Conservation (phyloP, 2,797 vertebrate genomes). For the Coregonus ussuriensis region DNA sequence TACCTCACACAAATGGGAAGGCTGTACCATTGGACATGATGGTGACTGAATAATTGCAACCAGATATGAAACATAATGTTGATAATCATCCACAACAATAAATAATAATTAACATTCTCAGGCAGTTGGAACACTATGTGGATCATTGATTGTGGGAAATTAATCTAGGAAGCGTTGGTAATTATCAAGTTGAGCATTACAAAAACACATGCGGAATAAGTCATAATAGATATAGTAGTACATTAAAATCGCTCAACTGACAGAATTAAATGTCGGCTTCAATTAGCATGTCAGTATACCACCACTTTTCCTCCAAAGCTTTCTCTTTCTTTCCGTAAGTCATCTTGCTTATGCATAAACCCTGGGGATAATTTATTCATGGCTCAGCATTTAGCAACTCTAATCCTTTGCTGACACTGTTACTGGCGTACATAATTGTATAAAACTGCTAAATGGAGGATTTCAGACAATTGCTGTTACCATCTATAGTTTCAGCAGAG, state of each 20-base stretch:
- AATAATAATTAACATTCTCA: neutral
- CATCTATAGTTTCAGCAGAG: too few species aligned
- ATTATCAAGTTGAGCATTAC: too few species aligned
- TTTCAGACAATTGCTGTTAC: slow-evolving; percentile 36
- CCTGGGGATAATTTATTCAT: slow-evolving; percentile 49
- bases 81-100: neutral
- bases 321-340: slow-evolving; percentile 10
- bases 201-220: neutral
- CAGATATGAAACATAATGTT: slow-evolving; percentile 22
- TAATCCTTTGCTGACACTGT: slow-evolving; percentile 46
- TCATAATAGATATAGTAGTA: neutral
- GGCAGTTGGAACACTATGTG: neutral
- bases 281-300: neutral
- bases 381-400: slow-evolving; percentile 49
- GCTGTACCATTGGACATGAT: slow-evolving; percentile 23
- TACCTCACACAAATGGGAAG: slow-evolving; percentile 28
- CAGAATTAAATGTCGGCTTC: neutral
- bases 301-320: slow-evolving; percentile 12
- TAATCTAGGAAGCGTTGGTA: neutral
- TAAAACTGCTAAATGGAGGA: slow-evolving; percentile 47
- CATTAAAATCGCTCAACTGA: neutral
- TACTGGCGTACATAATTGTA: slow-evolving; percentile 50
- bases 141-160: neutral
- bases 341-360: slow-evolving; percentile 30
- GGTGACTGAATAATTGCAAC: slow-evolving; percentile 30